These are phyloP conservation scores for Lepisosteus osseus DNA, from an alignment of 2,113 vertebrate genomes.

Conservation along the genomic window DNA sequence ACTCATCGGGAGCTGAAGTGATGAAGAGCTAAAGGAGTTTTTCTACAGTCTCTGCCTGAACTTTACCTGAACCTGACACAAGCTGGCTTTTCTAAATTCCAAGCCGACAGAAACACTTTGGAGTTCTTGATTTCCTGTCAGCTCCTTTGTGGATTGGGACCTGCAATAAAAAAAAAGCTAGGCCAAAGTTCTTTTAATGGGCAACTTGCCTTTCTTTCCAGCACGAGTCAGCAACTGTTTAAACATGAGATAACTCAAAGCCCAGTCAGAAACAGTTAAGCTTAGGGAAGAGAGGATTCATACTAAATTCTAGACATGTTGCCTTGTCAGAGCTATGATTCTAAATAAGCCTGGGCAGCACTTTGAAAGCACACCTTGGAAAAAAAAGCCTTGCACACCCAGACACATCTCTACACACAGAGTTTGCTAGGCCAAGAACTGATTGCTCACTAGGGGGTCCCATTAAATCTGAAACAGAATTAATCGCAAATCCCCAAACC, in stretches of 20 bases:
- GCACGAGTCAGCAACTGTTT: neutral
- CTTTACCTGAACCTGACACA: constrained; percentile 1
- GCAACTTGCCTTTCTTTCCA: neutral
- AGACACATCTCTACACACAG: too few relatives aligned
- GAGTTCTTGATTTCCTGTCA: constrained; percentile 5
- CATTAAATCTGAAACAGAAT: too few relatives aligned
- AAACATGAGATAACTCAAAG: constrained; percentile 1
- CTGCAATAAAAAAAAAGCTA: neutral
- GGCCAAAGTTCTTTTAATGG: constrained; percentile 10
- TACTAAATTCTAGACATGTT: neutral
- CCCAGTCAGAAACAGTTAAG: neutral
- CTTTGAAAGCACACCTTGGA: too few relatives aligned
- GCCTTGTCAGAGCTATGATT: neutral
- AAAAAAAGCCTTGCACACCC: too few relatives aligned
- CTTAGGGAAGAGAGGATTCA: neutral
- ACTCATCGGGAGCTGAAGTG: neutral
- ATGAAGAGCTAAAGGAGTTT: constrained; percentile 2
- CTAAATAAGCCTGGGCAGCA: too few relatives aligned
- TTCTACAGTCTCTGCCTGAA: constrained; percentile 1
- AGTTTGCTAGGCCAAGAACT: too few relatives aligned
- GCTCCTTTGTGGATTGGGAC: neutral
- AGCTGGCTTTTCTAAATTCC: constrained; percentile 8
- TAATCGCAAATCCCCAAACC: too few relatives aligned
- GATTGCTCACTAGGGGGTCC: too few relatives aligned
- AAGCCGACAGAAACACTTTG: neutral